Evolutionary conservation across 2,888 invertebrate species (phyloP), one percentile per base, ranked within the genome.

Genomic region (Sesia bembeciformis): DNA sequence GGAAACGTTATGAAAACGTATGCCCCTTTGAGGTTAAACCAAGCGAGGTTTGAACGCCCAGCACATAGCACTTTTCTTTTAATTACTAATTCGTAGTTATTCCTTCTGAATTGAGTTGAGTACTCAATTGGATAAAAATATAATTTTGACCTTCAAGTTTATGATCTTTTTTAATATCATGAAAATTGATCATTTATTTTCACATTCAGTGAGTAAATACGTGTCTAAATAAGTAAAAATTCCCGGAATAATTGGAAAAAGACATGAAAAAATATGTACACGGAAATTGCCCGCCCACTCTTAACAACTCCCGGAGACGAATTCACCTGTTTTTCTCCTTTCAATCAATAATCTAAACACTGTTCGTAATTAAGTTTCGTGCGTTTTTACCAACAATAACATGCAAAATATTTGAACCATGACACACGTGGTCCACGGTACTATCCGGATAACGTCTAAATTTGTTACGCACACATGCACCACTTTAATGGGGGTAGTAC

Each of bases 391-490:
- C 71, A 70, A 72, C 70, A 70, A 72, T 70, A 76, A 74, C 67
- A 73, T 68, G 70, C 64, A 66, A 66, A 63, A 67, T 64, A 62
- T 67, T 60, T 65, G 60, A 62, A 67, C 64, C 74, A 66, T 67
- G 67, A 67, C 67, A 72, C 78, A 77, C 80, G 80, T 76, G 80
- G 67, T 76, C 62, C 65, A 51, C 49, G 53, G 53, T 40, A 49
- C 55, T 53, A 55, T 46, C 40, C 54, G 46, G 60, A 60, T 57
- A 58, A 57, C 42, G 38, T 8, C 60, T 64, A 65, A 63, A 77
- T 82, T 81, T 78, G 81, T 78, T 66, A 75, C 78, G 77, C 77
- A 76, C 81, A 82, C 78, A 81, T 81, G 81, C 76, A 67, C 67
- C 62, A 61, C 58, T 72, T 65, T 76, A 78, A 77, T 74, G 66